Percentiles rank a stretch among this genome's conserved stretches.
phyloP scores from a whole-genome alignment of 2,888 invertebrate species.

The Drosophila peninsularis region DNA sequence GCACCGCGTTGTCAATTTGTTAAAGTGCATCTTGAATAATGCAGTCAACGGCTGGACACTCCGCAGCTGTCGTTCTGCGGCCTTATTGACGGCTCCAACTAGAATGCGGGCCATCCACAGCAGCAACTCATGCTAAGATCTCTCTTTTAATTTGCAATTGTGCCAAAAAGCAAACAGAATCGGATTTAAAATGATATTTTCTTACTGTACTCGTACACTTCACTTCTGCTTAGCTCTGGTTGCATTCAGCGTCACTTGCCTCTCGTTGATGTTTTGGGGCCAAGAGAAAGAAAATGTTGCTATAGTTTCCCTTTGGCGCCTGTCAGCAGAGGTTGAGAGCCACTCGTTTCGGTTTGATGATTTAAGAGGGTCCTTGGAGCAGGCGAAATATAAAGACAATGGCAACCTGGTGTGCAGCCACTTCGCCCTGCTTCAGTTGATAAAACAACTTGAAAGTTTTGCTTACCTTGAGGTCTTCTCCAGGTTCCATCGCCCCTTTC shows the following conservation, averaged over 20 bases:
- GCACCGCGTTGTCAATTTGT: slow-evolving; percentile 61
- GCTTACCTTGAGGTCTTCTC: background rate
- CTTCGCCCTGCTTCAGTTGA: slow-evolving; percentile 14
- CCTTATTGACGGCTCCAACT: slow-evolving; percentile 38
- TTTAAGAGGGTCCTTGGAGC: slow-evolving; percentile 25
- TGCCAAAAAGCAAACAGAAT: too few relatives aligned
- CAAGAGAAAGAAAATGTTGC: slow-evolving; percentile 13
- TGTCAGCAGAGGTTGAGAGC: slow-evolving; percentile 38
- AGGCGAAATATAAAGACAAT: slow-evolving; percentile 20
- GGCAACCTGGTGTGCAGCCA: background rate
- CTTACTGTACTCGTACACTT: too few relatives aligned
- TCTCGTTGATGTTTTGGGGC: background rate
- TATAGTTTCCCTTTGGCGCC: background rate
- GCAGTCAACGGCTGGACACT: slow-evolving; percentile 37
- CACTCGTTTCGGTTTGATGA: slow-evolving; percentile 52
- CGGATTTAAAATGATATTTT: slow-evolving; percentile 53
- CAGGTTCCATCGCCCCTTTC: too few relatives aligned
- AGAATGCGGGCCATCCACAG: slow-evolving; percentile 8
- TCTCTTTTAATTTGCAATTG: slow-evolving; percentile 44
- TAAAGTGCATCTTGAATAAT: slow-evolving; percentile 73
- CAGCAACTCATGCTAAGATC: too few relatives aligned
- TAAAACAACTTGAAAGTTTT: slow-evolving; percentile 31
- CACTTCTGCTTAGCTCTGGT: slow-evolving; percentile 7
- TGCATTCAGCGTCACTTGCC: slow-evolving; percentile 7
- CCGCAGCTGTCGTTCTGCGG: slow-evolving; percentile 17